A percentile compares a stretch with the other conserved stretches of the same genome.
phyloP scores from a whole-genome alignment of 2,113 vertebrate genomes.

The Bubalus kerabau region DNA sequence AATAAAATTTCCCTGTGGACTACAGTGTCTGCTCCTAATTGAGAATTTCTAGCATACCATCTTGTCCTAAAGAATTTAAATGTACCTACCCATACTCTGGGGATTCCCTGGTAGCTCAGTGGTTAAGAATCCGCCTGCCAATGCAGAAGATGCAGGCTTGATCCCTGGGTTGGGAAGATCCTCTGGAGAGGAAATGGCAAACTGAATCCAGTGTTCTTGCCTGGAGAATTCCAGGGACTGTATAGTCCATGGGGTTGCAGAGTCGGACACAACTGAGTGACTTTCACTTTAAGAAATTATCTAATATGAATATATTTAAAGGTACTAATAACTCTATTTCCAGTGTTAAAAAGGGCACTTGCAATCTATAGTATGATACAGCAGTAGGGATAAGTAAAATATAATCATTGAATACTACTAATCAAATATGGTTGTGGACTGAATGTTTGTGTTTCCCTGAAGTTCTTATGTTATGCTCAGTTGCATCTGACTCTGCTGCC shows the following conservation, averaged over 20 bases:
- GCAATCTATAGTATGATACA: not conserved
- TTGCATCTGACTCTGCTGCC: not conserved
- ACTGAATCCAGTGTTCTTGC: not conserved
- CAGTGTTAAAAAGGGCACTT: not conserved
- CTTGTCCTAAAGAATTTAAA: not conserved
- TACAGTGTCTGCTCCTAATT: not conserved
- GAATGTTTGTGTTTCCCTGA: not conserved
- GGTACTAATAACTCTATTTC: not conserved
- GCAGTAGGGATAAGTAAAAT: not conserved
- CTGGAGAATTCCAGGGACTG: not conserved
- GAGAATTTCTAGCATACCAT: not conserved
- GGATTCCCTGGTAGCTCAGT: not conserved
- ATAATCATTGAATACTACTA: not conserved
- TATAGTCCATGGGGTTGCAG: not conserved
- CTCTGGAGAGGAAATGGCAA: not conserved
- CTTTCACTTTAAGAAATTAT: not conserved
- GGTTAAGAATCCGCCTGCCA: not conserved
- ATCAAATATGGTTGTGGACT: not conserved
- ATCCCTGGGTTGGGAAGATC: not conserved
- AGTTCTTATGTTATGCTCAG: not conserved
- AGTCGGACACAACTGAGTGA: not conserved
- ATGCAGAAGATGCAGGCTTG: not conserved
- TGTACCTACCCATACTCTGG: not conserved
- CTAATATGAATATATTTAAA: not conserved
- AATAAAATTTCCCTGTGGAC: fast-evolving